These are phyloP conservation scores for Dendrolimus pini DNA, from an alignment of 2,888 invertebrate species.

Conservation along the genomic window DNA sequence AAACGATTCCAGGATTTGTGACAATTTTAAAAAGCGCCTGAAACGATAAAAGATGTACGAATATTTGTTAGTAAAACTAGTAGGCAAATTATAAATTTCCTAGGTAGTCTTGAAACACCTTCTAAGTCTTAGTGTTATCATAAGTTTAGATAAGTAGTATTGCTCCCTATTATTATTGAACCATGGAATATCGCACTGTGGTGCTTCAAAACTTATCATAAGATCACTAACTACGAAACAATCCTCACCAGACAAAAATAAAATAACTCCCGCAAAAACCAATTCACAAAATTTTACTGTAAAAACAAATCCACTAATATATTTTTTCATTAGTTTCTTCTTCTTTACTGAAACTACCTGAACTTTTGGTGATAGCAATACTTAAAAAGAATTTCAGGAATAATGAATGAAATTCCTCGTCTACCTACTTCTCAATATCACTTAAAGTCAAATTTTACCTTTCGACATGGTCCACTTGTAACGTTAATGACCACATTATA, in stretches of 20 bases:
- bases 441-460: slow-evolving; percentile 14
- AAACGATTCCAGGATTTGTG: slow-evolving; percentile 8
- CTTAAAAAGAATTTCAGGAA: no score
- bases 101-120: neutral
- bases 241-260: neutral
- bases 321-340: no score
- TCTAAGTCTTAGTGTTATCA: neutral
- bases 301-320: no score
- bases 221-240: neutral
- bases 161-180: no score
- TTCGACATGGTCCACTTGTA: slow-evolving; percentile 17
- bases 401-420: no score
- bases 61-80: neutral
- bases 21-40: slow-evolving; percentile 17
- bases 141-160: no score
- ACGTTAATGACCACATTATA: slow-evolving; percentile 25
- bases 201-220: no score
- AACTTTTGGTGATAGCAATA: no score
- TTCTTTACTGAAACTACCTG: no score
- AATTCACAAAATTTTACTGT: no score
- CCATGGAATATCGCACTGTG: no score
- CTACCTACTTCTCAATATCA: no score
- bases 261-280: neutral
- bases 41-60: slow-evolving; percentile 1
- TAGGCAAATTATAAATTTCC: neutral